phyloP scores from a whole-genome alignment of 2,113 vertebrate species.

The Albula glossodonta region DNA sequence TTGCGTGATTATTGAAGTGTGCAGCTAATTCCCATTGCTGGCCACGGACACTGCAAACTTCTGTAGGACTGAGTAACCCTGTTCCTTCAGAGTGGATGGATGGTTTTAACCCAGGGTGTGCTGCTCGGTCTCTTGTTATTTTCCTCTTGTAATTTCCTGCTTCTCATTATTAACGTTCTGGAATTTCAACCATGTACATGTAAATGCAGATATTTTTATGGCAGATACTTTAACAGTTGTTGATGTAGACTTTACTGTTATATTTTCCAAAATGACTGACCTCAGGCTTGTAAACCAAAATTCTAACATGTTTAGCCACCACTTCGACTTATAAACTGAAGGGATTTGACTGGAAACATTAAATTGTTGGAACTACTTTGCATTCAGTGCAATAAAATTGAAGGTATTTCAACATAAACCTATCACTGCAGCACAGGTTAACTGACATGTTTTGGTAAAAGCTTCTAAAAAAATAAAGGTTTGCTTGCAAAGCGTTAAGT shows the following conservation, averaged over 20 bases:
- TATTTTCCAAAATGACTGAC: background rate
- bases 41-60: background rate
- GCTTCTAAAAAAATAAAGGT: too few species aligned
- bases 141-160: background rate
- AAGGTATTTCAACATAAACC: too few species aligned
- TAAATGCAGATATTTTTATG: constrained; percentile 7
- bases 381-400: too few species aligned
- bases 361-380: too few species aligned
- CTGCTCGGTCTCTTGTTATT: background rate
- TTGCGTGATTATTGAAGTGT: background rate
- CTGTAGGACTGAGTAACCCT: background rate
- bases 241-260: background rate
- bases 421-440: too few species aligned
- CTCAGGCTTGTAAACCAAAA: background rate
- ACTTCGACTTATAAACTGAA: too few species aligned
- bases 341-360: too few species aligned
- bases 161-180: constrained; percentile 14
- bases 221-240: constrained; percentile 12
- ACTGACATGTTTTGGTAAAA: too few species aligned
- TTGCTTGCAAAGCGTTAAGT: too few species aligned
- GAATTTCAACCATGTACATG: background rate
- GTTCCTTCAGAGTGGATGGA: constrained; percentile 24
- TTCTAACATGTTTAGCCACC: background rate
- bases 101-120: background rate
- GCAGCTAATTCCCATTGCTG: background rate